Base-by-base conservation (phyloP, 2,113 vertebrate species). In the Atherinomorus stipes region DNA sequence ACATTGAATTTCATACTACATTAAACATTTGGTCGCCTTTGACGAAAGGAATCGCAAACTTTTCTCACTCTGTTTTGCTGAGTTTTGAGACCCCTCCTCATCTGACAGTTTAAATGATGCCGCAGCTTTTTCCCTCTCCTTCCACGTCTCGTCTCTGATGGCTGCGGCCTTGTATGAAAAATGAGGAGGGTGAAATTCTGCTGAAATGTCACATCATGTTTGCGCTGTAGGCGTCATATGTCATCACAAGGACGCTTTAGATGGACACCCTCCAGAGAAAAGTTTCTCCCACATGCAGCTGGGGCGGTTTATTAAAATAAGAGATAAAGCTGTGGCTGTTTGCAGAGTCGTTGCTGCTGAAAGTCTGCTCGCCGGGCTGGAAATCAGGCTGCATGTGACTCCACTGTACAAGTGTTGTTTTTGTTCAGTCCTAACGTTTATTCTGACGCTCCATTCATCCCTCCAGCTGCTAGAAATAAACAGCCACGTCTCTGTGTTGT, bases 1-100 rank as follows among this genome's bases (percentile, higher is more conserved):
- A 82, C 81, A 82, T 69, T 88, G 84, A 86, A 89, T 87, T 91
- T 87, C 79, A 87, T 80, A 76, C 71, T 7, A 83, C 88, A 86
- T 89, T 86, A 89, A 91, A 70, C 74, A 71, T 66, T 75, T 85
- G 75, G 83, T 86, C 81, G 59, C 81, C 80, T 82, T 74, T 57
- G 71, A 75, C 47, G 37, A 78, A 34, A 66, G 57, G 61, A 56
- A 64, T 78, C 22, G 3, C 13, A 57, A 78, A 69, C 64, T 70
- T 83, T 68, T 79, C 59, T 52, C 62, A 1, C 66, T 70, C 49
- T 13, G 50, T 26, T 52, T 70, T 12, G 34, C n/a, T 59, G 12
- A 13, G 40, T 69, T 80, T 71, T 56, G 61, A 71, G 42, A 50
- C 11, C 12, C 6, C 47, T 83, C 68, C 54, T 11, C 25, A 4